Evolutionary conservation across 2,888 invertebrate species (phyloP).

Genomic region (Napeogenes sylphis): DNA sequence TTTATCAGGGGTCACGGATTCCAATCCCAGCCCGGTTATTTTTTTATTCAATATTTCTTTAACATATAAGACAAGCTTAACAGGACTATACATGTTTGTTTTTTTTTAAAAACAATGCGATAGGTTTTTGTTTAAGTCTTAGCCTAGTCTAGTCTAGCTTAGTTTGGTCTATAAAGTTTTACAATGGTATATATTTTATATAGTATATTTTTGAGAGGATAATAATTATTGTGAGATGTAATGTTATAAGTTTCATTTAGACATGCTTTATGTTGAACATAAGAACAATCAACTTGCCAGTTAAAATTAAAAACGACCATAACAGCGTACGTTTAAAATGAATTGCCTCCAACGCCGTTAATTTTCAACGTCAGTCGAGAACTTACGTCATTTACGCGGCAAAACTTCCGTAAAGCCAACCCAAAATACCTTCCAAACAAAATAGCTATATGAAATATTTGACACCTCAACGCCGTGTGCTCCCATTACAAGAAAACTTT

Average conservation of each 20-base stretch:
- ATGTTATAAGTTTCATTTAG: neutral
- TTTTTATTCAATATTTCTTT: no score
- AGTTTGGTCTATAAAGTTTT: no score
- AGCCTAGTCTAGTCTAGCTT: no score
- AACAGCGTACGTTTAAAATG: conserved; percentile 48
- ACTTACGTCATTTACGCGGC: conserved; percentile 51
- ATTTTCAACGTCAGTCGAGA: conserved; percentile 51
- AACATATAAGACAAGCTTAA: no score
- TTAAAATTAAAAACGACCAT: conserved; percentile 28
- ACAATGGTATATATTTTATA: no score
- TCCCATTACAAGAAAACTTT: conserved; percentile 1
- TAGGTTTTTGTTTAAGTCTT: no score
- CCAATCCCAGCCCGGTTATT: no score
- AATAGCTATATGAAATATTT: conserved; percentile 49
- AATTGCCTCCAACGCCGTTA: conserved; percentile 46
- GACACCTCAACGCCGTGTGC: conserved; percentile 32
- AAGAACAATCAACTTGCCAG: conserved; percentile 34
- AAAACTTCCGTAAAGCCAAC: conserved; percentile 42
- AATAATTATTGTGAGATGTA: no score
- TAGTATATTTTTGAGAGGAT: neutral
- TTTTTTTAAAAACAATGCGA: no score
- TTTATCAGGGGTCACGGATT: no score
- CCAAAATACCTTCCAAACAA: conserved; percentile 45
- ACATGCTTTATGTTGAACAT: conserved; percentile 12
- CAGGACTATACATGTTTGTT: no score